Percentiles rank a stretch among this genome's conserved stretches.
phyloP scores from a whole-genome alignment of 2,888 invertebrate species.

The Drosophila koepferae region DNA sequence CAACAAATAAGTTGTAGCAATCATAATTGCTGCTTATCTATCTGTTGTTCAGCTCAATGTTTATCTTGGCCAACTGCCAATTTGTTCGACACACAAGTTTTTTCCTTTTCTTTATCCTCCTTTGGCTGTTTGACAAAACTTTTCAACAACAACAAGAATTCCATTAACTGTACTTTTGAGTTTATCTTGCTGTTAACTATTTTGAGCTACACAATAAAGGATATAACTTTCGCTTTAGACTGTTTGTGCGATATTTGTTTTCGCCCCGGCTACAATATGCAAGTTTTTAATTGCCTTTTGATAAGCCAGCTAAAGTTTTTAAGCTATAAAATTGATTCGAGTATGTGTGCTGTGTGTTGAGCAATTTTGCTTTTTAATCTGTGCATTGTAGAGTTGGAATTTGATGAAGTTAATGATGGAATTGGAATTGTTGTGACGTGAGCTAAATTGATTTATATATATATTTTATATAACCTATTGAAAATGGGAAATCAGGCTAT shows the following conservation, averaged over 20 bases:
- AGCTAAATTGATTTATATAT: no score
- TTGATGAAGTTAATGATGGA: neutral
- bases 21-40: conserved; percentile 38
- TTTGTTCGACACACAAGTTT: conserved; percentile 1
- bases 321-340: conserved; percentile 12
- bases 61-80: conserved; percentile 47
- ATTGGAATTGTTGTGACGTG: neutral
- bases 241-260: conserved; percentile 14
- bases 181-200: conserved; percentile 37
- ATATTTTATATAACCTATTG: neutral
- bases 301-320: conserved; percentile 8
- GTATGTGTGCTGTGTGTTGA: neutral
- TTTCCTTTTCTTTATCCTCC: neutral
- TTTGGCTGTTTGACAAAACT: conserved; percentile 42
- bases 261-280: neutral
- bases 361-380: neutral
- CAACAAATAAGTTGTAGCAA: conserved; percentile 4
- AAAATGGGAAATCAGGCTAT: no score
- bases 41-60: conserved; percentile 22
- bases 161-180: conserved; percentile 56
- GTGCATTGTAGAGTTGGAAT: neutral
- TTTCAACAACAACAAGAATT: conserved; percentile 15
- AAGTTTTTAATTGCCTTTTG: conserved; percentile 24
- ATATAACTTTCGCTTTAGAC: conserved; percentile 7
- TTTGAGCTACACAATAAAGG: conserved; percentile 22